phyloP scores from a whole-genome alignment of 2,888 invertebrate genomes.

The Philonicus albiceps region DNA sequence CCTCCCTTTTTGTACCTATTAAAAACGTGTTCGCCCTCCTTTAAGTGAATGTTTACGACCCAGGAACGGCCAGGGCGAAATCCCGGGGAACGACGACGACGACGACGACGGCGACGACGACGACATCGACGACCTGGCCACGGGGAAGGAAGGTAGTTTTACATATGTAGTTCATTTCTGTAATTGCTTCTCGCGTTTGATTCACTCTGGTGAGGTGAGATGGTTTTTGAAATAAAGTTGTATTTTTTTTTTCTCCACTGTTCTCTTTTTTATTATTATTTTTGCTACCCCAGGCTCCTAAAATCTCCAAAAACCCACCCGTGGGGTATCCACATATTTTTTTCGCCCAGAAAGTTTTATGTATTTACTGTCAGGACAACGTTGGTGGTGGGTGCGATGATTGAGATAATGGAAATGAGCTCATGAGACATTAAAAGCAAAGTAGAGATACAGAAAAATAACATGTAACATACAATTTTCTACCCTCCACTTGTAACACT shows the following conservation, averaged over 20 bases:
- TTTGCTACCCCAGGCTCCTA: not conserved
- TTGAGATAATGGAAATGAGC: not conserved
- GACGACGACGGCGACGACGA: too few relatives aligned
- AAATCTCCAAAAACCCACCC: not conserved
- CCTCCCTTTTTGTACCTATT: not conserved
- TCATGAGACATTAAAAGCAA: not conserved
- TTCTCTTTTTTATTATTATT: not conserved
- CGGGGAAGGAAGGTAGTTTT: conserved; percentile 5
- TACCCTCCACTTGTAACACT: too few relatives aligned
- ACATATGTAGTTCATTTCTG: conserved; percentile 30
- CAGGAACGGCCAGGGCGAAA: not conserved
- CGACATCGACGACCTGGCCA: not conserved
- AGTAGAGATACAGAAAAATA: not conserved
- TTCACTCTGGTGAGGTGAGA: not conserved
- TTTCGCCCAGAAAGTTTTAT: not conserved
- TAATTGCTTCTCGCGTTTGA: conserved; percentile 31
- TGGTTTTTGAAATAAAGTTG: not conserved
- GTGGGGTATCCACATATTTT: not conserved
- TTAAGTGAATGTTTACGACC: conserved; percentile 35
- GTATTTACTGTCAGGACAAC: not conserved
- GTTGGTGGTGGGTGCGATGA: not conserved
- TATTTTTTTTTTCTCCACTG: not conserved
- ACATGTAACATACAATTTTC: too few relatives aligned
- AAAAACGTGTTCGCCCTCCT: conserved; percentile 35
- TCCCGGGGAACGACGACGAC: not conserved